Percentiles rank a stretch among this genome's conserved stretches.
Evolutionary conservation across 1,140 invertebrate genomes (phyloP).

Genomic region (Stratiolaelaps scimitus): DNA sequence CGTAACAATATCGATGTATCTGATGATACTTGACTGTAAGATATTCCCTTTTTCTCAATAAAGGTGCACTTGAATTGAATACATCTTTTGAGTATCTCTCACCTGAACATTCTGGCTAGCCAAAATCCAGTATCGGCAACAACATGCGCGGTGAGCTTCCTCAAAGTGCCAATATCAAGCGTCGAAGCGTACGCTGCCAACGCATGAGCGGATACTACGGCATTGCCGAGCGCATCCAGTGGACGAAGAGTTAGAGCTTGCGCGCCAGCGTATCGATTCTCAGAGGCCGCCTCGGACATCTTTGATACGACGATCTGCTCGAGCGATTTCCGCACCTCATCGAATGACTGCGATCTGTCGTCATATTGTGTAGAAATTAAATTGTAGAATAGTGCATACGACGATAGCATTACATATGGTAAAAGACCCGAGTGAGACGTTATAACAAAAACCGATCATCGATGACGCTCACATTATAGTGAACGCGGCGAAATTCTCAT

Average conservation of each 20-base stretch:
- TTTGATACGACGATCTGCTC: constrained; percentile 12
- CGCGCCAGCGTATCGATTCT: constrained; percentile 1
- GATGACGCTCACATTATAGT: too few relatives aligned
- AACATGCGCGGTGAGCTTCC: constrained; percentile 55
- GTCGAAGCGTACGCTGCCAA: constrained; percentile 58
- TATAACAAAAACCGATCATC: too few relatives aligned
- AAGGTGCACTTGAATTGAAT: too few relatives aligned
- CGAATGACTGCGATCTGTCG: constrained; percentile 12
- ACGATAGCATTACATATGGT: too few relatives aligned
- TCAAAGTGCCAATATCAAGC: constrained; percentile 54
- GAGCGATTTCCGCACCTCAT: constrained; percentile 6
- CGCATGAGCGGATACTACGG: constrained; percentile 58
- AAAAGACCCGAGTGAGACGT: too few relatives aligned
- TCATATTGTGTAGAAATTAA: background rate
- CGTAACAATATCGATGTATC: too few relatives aligned
- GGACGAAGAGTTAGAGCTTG: constrained; percentile 40
- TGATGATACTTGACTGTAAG: too few relatives aligned
- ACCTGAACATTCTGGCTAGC: constrained; percentile 66
- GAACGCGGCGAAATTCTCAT: too few relatives aligned
- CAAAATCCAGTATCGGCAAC: constrained; percentile 60
- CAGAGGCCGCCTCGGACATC: constrained; percentile 22
- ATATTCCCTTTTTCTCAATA: too few relatives aligned
- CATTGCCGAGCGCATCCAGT: constrained; percentile 50
- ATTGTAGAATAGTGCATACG: background rate
- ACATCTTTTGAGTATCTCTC: too few relatives aligned